Evolutionary conservation across 2,797 vertebrate genomes (phyloP).

Genomic region (Lutjanus campechanus): DNA sequence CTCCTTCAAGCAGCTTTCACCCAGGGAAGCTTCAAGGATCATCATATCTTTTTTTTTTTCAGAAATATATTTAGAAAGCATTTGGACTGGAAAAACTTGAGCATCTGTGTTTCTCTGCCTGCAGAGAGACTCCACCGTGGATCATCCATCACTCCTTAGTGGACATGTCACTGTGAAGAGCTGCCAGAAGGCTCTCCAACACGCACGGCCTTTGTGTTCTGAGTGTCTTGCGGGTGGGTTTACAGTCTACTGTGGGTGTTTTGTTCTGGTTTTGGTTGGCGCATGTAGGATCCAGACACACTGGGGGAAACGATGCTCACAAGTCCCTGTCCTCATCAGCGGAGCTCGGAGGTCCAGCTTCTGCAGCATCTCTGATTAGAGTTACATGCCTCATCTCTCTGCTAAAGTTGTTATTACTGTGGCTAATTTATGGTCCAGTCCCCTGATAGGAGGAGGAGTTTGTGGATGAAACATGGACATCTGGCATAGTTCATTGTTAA

Average conservation of each 20-base stretch:
- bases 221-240: slow-evolving; percentile 56
- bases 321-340: not conserved
- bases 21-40: not conserved
- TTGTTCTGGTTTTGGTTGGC: slow-evolving; percentile 48
- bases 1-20: slow-evolving; percentile 20
- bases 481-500: slow-evolving; percentile 27
- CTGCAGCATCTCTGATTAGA: slow-evolving; percentile 11
- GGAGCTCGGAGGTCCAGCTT: slow-evolving; percentile 11
- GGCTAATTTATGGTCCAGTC: slow-evolving; percentile 17
- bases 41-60: slow-evolving; percentile 11
- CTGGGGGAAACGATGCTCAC: slow-evolving; percentile 9
- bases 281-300: slow-evolving; percentile 25
- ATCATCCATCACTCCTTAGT: slow-evolving; percentile 73
- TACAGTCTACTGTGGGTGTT: slow-evolving; percentile 43
- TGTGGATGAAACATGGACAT: slow-evolving; percentile 25
- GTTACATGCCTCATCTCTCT: slow-evolving; percentile 24
- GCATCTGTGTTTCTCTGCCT: slow-evolving; percentile 67
- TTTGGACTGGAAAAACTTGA: slow-evolving; percentile 51
- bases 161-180: slow-evolving; percentile 67
- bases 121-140: slow-evolving; percentile 56
- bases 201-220: slow-evolving; percentile 47
- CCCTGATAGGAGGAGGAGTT: not conserved
- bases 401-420: slow-evolving; percentile 12
- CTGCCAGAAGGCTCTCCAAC: slow-evolving; percentile 62
- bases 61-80: slow-evolving; percentile 47